phyloP scores from a whole-genome alignment of 2,113 vertebrate genomes.

The Chaetodon auriga region DNA sequence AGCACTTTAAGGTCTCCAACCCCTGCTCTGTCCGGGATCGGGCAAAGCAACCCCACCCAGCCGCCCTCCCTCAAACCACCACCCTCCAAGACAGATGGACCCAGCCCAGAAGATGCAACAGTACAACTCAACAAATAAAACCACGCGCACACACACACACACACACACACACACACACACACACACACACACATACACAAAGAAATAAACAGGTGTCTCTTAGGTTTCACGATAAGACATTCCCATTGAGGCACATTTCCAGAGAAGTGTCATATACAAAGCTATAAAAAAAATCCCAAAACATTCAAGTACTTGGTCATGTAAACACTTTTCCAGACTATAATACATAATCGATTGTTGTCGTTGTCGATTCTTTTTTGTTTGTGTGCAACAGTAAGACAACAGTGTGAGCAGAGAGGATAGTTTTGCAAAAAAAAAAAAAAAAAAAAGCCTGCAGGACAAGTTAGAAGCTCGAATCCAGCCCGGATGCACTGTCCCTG shows the following conservation, averaged over 20 bases:
- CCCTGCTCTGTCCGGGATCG: constrained; percentile 34
- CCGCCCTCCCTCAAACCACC: constrained; percentile 2
- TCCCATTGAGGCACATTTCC: constrained; percentile 83
- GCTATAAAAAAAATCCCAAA: constrained; percentile 70
- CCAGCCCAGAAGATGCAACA: constrained; percentile 61
- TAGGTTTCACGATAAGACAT: constrained; percentile 83
- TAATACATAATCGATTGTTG: constrained; percentile 76
- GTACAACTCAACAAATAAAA: constrained; percentile 57
- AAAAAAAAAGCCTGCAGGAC: constrained; percentile 29
- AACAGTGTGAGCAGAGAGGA: constrained; percentile 73
- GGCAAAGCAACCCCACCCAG: constrained; percentile 1
- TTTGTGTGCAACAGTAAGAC: constrained; percentile 82
- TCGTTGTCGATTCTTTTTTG: constrained; percentile 60
- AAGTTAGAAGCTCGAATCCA: constrained; percentile 18
- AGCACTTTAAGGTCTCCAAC: constrained; percentile 49
- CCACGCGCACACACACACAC: neutral
- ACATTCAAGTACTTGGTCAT: constrained; percentile 86
- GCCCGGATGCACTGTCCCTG: constrained; percentile 28
- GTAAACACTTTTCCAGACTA: constrained; percentile 84
- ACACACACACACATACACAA: neutral
- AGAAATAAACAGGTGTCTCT: constrained; percentile 69
- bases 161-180: neutral
- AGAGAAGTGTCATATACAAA: constrained; percentile 82
- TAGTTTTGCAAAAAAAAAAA: constrained; percentile 45
- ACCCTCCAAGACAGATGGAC: constrained; percentile 46